phyloP scores from a whole-genome alignment of 2,797 vertebrate species.

The Macrochelys suwanniensis region DNA sequence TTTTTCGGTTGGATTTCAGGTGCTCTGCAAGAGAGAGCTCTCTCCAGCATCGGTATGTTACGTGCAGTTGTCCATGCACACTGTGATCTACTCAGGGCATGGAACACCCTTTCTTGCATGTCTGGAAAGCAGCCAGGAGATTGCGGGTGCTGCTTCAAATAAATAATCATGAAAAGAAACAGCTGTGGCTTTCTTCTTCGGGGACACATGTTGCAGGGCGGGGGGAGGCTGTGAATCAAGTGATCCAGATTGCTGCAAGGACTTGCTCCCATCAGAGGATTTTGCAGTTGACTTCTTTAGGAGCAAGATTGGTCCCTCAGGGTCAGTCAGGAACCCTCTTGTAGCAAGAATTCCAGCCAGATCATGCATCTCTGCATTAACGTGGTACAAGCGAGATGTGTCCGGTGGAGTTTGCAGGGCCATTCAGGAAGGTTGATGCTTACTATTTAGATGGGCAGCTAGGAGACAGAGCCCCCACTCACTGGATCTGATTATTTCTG shows the following conservation, averaged over 20 bases:
- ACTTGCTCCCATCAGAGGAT: not conserved
- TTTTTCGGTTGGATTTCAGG: not conserved
- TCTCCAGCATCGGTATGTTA: not conserved
- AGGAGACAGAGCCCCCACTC: not conserved
- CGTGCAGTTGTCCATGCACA: too few relatives aligned
- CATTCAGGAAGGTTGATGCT: not conserved
- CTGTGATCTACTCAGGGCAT: not conserved
- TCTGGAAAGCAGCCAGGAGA: not conserved
- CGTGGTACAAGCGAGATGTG: not conserved
- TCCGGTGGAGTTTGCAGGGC: not conserved
- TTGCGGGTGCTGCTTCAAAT: not conserved
- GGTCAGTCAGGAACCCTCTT: not conserved
- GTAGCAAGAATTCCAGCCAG: not conserved
- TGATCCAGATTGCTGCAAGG: not conserved
- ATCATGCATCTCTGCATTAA: not conserved
- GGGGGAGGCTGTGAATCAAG: not conserved
- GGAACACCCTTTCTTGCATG: not conserved
- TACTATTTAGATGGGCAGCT: not conserved
- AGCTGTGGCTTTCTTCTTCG: not conserved
- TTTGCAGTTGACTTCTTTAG: not conserved
- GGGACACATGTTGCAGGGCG: not conserved
- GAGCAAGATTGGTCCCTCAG: not conserved
- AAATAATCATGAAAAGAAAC: not conserved
- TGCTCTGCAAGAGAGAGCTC: too few relatives aligned
- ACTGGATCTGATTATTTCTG: too few relatives aligned